These are phyloP conservation scores for Diaprepes abbreviatus DNA, from an alignment of 2,888 invertebrate species.

Conservation along the genomic window DNA sequence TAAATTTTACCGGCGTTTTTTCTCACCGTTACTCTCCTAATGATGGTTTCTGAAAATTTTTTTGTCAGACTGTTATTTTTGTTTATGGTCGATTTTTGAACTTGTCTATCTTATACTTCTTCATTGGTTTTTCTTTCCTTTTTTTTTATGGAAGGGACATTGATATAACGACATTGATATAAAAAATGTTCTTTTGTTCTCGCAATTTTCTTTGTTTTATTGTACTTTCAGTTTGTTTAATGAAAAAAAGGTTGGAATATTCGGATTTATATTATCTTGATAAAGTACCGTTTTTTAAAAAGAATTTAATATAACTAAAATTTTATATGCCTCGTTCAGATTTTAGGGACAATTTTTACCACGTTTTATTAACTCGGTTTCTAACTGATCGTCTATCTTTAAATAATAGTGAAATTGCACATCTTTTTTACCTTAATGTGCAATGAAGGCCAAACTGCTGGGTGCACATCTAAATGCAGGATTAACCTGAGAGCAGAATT, in stretches of 20 bases:
- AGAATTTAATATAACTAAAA: too few species aligned
- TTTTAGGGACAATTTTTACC: too few species aligned
- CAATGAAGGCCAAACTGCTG: too few species aligned
- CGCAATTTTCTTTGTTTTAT: conserved; percentile 11
- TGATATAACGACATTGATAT: conserved; percentile 27
- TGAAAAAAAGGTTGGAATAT: not conserved
- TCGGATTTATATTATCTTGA: too few species aligned
- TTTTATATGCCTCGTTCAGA: too few species aligned
- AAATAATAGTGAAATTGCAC: too few species aligned
- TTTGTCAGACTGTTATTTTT: conserved; percentile 28
- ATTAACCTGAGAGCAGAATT: too few species aligned
- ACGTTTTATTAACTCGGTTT: too few species aligned
- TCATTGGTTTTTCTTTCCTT: conserved; percentile 4
- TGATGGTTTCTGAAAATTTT: conserved; percentile 34
- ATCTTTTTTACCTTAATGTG: too few species aligned
- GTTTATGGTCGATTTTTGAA: conserved; percentile 9
- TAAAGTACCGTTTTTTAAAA: too few species aligned
- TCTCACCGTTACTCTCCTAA: conserved; percentile 40
- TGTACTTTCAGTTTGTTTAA: conserved; percentile 4
- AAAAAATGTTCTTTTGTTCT: conserved; percentile 13
- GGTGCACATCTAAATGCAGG: too few species aligned
- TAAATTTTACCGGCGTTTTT: conserved; percentile 42
- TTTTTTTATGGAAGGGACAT: conserved; percentile 10
- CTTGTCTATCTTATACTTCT: conserved; percentile 21
- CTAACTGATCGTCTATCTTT: too few species aligned